Base-by-base conservation (phyloP, 2,888 invertebrate species). In the Netelia inedita region DNA sequence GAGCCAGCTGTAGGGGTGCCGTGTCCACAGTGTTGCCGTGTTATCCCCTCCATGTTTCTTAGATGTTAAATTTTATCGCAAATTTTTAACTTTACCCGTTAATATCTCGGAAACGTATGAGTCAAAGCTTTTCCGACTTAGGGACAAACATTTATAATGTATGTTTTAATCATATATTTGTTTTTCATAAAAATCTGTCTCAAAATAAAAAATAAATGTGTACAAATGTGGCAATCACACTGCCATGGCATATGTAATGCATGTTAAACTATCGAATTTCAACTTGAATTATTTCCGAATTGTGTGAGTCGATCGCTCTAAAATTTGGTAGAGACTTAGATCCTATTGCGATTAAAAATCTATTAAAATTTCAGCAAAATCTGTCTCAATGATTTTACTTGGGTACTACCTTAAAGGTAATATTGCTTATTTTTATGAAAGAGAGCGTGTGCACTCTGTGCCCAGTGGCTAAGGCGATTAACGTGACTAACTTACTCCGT, bases 381-480 rank as follows among this genome's bases (percentile, higher is more conserved):
- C 55, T 55, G 55, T 55, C 55, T 55, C 55, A 55, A 55, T 1
- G 55, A 5, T 46, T 46, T 46, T 6, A 41, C 41, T 9, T 41
- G 41, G 41, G 5, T 53, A 41, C 41, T 6, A 41, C 41, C 41
- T 41, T 41, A 11, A 46, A 46, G 5, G 0, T 28, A 5, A 72
- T 78, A 72, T 65, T 28, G 1, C 23, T 65, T 5, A 66, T 55
- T 65, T 43, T 63, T 50, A 73, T 78, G 5, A 53, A 19, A 2
- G 57, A 11, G 5, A 78, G 53, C 3, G 73, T 66, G 61, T 82
- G 66, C 3, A 73, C 82, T 14, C 65, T 71, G 35, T 72, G 78
- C 16, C 76, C 76, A 10, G 76, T 78, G 9, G 19, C 28, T 61
- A 82, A 41, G 10, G 76, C 76, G 10, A 65, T 16, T 2, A 68